Evolutionary conservation across 2,797 vertebrate genomes (phyloP).

Genomic region (Cercopithecus petaurista): DNA sequence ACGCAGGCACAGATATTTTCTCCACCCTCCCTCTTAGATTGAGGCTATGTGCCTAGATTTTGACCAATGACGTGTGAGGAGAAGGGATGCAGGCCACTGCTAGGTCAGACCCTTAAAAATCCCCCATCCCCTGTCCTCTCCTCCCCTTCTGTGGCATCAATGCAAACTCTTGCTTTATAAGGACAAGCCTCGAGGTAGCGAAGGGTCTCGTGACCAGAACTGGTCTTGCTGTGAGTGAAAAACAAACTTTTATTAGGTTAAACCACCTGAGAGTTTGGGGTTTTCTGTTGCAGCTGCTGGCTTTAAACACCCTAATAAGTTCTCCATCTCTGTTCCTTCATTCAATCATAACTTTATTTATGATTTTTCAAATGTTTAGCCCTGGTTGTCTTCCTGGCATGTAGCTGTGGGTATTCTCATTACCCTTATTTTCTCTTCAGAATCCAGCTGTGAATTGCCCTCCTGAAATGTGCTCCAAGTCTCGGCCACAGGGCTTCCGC

Average conservation of each 20-base stretch:
- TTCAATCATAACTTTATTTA: not conserved
- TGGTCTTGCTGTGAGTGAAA: not conserved
- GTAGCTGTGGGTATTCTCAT: not conserved
- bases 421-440: not conserved
- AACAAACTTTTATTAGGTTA: not conserved
- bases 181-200: not conserved
- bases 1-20: not conserved
- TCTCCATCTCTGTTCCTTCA: not conserved
- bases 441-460: not conserved
- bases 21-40: not conserved
- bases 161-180: not conserved
- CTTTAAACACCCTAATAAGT: not conserved
- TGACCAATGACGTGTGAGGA: not conserved
- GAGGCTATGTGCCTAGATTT: not conserved
- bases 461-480: not conserved
- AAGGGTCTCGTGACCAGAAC: not conserved
- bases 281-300: not conserved
- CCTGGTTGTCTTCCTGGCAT: not conserved
- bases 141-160: not conserved
- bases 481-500: not conserved
- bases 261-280: not conserved
- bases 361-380: not conserved
- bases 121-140: not conserved
- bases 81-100: not conserved
- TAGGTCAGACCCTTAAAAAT: not conserved